These are phyloP conservation scores for Agriopis marginaria DNA, from an alignment of 2,888 invertebrate genomes.

Conservation along the genomic window DNA sequence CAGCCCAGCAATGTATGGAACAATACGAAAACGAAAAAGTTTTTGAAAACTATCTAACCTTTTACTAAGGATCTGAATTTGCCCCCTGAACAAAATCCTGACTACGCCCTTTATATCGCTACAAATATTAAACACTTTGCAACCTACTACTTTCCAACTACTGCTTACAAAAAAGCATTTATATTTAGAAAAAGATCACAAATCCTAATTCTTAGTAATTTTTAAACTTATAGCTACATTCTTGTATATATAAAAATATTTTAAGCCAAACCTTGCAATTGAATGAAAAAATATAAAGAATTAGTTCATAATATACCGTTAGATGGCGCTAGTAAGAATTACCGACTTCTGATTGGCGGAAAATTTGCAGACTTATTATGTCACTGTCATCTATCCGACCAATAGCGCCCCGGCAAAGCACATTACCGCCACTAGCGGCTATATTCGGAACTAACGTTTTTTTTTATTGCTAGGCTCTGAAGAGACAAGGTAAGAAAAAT, in stretches of 20 bases:
- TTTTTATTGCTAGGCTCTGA: slow-evolving; percentile 18
- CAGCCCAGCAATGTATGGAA: no score
- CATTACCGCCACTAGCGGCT: slow-evolving; percentile 18
- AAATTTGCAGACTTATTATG: background rate
- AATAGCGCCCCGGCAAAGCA: slow-evolving; percentile 8
- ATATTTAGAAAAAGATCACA: slow-evolving; percentile 25
- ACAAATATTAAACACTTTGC: slow-evolving; percentile 13
- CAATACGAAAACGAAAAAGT: no score
- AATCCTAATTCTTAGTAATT: slow-evolving; percentile 23
- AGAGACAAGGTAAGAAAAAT: slow-evolving; percentile 47
- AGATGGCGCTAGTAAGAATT: slow-evolving; percentile 10
- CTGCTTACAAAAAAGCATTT: slow-evolving; percentile 28
- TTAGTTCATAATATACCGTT: background rate
- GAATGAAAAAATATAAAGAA: background rate
- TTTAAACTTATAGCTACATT: slow-evolving; percentile 30
- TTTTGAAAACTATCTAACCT: no score
- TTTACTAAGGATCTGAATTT: no score
- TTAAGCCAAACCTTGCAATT: slow-evolving; percentile 4
- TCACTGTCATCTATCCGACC: slow-evolving; percentile 9
- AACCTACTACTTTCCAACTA: slow-evolving; percentile 5
- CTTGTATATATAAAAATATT: slow-evolving; percentile 27
- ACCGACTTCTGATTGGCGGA: slow-evolving; percentile 13
- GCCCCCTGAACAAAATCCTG: background rate
- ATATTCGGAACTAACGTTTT: slow-evolving; percentile 6
- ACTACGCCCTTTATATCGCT: background rate